Evolutionary conservation across 2,113 vertebrate species (phyloP).

Genomic region (Nothoprocta pentlandii): DNA sequence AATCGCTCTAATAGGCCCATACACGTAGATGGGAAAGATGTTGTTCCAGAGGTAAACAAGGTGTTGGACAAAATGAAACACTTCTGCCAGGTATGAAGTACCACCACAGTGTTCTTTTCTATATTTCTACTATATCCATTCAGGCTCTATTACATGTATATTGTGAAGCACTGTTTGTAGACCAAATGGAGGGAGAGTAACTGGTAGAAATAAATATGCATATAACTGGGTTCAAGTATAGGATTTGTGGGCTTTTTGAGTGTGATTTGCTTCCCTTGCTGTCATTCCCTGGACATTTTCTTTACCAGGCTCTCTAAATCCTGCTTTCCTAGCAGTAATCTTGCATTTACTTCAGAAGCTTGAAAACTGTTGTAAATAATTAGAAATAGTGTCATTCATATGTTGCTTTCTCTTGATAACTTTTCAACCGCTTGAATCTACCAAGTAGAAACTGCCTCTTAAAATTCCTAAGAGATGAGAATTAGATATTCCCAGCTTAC

Average conservation of each 20-base stretch:
- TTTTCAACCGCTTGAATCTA: not conserved
- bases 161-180: not conserved
- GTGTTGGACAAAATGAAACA: conserved; percentile 96
- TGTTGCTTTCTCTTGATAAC: not conserved
- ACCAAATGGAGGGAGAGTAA: not conserved
- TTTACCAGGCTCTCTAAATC: not conserved
- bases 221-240: not conserved
- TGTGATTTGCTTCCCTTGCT: not conserved
- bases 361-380: not conserved
- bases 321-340: not conserved
- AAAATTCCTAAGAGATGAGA: not conserved
- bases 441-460: not conserved
- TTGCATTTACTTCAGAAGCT: not conserved
- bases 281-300: not conserved
- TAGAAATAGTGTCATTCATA: not conserved
- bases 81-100: conserved; percentile 88
- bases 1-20: conserved; percentile 92
- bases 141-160: not conserved
- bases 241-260: not conserved
- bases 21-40: conserved; percentile 89
- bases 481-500: not conserved
- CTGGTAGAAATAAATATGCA: not conserved
- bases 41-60: conserved; percentile 93
- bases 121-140: not conserved
- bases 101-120: not conserved